Conservation (phyloP, 2,888 invertebrate species). For the Phengaris alcon region DNA sequence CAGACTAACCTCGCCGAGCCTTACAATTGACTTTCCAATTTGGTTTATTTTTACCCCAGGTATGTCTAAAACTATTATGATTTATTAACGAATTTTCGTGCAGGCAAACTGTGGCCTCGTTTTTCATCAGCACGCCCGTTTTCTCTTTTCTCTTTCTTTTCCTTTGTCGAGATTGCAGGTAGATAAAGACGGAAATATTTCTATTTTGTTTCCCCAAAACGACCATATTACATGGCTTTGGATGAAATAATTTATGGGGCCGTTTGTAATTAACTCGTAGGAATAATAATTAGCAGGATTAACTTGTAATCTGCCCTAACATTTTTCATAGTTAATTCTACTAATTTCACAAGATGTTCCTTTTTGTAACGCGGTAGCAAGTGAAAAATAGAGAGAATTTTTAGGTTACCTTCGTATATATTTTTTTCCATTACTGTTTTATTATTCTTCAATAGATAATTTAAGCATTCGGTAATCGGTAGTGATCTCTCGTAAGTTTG, state of each 20-base stretch:
- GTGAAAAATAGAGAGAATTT: constrained; percentile 35
- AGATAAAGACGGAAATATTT: constrained; percentile 58
- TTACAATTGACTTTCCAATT: constrained; percentile 80
- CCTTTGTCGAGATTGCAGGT: constrained; percentile 41
- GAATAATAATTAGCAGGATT: constrained; percentile 69
- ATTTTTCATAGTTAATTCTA: constrained; percentile 61
- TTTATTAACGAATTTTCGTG: constrained; percentile 79
- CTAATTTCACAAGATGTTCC: constrained; percentile 54
- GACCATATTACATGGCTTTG: constrained; percentile 59
- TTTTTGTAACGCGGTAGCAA: constrained; percentile 48
- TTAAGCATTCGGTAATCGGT: too few relatives aligned
- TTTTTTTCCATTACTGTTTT: too few relatives aligned
- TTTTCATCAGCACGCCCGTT: constrained; percentile 59
- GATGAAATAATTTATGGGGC: constrained; percentile 67
- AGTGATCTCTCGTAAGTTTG: too few relatives aligned
- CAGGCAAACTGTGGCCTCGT: constrained; percentile 73
- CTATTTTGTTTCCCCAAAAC: constrained; percentile 65
- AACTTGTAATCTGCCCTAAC: constrained; percentile 59
- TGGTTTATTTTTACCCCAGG: constrained; percentile 72
- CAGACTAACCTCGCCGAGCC: constrained; percentile 71
- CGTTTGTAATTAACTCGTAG: constrained; percentile 70
- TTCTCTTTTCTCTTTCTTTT: constrained; percentile 57
- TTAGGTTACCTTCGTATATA: too few relatives aligned
- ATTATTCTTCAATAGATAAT: too few relatives aligned
- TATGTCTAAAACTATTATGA: constrained; percentile 79